Base-by-base conservation (phyloP, 2,797 vertebrate genomes). In the Picus viridis region DNA sequence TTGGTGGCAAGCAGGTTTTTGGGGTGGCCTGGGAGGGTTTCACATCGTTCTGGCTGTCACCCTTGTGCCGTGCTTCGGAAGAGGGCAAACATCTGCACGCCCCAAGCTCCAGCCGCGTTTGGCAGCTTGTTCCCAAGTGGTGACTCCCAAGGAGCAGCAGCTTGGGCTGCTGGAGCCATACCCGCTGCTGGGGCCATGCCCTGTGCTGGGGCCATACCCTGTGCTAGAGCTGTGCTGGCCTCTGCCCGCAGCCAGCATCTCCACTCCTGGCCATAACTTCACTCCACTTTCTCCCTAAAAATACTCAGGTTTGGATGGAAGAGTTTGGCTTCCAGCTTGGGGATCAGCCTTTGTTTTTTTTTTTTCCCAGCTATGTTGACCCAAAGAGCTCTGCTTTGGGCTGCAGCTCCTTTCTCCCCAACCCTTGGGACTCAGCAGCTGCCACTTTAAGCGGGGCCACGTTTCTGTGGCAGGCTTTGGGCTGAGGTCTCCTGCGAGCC, bases 81-180 rank as follows among this genome's bases (percentile, higher is more conserved):
- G 36, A 30, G 10, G 17, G n/a, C 0, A 6, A 10, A 10, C 0
- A 0, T 16, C 47, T 14, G 88, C 16, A 0, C 0, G 0, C 18
- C 30, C 54, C 2, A 5, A 6, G 32, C 65, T 56, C 7, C 4
- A 43, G 58, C 70, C 6, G 39, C 39, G 1, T 4, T 49, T 27
- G 32, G 64, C 62, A 2, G 39, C 22, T 20, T 1, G 2, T 16
- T 59, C 67, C 62, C 54, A 1, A 2, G 1, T 1, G 8, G 51
- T 51, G 51, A 6, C 32, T 18, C 20, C 15, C 1, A 2, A 43
- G 47, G 36, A 67, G 41, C 71, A 27, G 54, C 23, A 2, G 49
- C 39, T 39, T 12, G 39, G 39, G 39, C 39, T 51, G 49, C 49
- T 51, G 49, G 49, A 23, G 49, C 49, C 12, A 13, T 23, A 51